Evolutionary conservation across 2,113 vertebrate species (phyloP), one percentile per base, ranked within the genome.

Genomic region (Chauna torquata): DNA sequence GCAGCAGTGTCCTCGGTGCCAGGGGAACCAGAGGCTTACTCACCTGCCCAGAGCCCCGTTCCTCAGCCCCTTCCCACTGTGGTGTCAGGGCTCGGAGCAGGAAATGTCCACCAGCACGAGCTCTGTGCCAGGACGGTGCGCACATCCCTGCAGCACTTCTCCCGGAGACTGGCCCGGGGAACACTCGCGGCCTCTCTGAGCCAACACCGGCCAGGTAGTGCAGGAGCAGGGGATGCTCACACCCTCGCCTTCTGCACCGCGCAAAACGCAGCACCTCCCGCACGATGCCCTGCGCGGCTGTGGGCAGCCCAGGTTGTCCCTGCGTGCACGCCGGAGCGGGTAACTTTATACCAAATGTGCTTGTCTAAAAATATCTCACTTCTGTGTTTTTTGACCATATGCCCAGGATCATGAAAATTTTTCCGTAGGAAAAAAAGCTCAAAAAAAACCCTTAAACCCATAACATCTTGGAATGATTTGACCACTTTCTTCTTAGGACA

Each of bases 391-490:
- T 97, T 97, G 97, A 98, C 97, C 96, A 90, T 22, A 58, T 40
- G 96, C 97, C 97, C 96, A 82, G 96, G 97, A 98, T 95, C 96
- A 90, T 57, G 92, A 94, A 89, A 69, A 68, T 78, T 94, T 97
- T 97, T 98, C 98, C 94, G 6, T 44, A 86, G 91, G 95, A 66
- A 69, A 42, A 96, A 96, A 90, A 89, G 64, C 80, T 83, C 55
- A 90, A 88, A 94, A 96, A 45, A 76, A 8, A 16, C 3, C 49
- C 81, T 72, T 74, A 92, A 96, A 92, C 95, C 72, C 66, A 55
- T 92, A 96, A 97, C 98, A 97, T 96, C 95, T 97, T 97, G 97
- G 97, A 97, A 96, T 91, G 96, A 97, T 98, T 95, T 97, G 96
- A 94, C 88, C 79, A 40, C 96, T 92, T 94, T 95, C 96, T 94